Evolutionary conservation across 2,797 vertebrate species (phyloP).

Genomic region (Malacoctenus gilli): DNA sequence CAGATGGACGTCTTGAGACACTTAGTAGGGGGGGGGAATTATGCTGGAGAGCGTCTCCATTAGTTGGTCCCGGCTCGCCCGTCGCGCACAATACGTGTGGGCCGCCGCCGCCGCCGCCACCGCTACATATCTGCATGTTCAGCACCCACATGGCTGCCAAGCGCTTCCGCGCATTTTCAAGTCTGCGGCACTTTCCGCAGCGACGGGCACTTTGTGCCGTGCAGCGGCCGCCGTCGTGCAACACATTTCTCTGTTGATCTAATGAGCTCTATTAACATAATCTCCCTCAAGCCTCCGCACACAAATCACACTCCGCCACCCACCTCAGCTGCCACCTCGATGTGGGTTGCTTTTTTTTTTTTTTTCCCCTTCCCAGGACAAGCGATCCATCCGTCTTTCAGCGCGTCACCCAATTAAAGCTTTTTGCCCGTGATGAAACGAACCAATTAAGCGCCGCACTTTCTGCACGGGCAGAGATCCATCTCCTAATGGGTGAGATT

Average conservation of each 20-base stretch:
- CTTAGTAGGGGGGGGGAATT: conserved; percentile 5
- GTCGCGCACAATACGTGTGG: conserved; percentile 38
- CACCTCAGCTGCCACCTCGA: conserved; percentile 16
- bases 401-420: conserved; percentile 70
- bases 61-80: conserved; percentile 13
- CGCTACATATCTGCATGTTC: conserved; percentile 12
- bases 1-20: conserved; percentile 23
- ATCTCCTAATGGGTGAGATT: conserved; percentile 64
- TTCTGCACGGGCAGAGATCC: conserved; percentile 67
- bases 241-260: conserved; percentile 24
- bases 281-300: conserved; percentile 18
- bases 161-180: conserved; percentile 14
- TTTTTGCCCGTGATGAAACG: conserved; percentile 69
- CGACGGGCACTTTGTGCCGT: conserved; percentile 16
- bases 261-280: conserved; percentile 50
- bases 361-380: conserved; percentile 28
- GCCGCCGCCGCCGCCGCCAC: conserved; percentile 13
- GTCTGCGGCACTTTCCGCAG: conserved; percentile 22
- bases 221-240: conserved; percentile 3
- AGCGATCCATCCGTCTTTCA: conserved; percentile 59
- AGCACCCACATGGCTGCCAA: conserved; percentile 32
- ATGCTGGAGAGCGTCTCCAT: conserved; percentile 33
- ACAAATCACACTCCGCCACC: conserved; percentile 15
- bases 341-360: conserved; percentile 30
- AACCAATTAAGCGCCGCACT: conserved; percentile 71